Evolutionary conservation across 2,797 vertebrate species (phyloP).

Genomic region (Echiichthys vipera): DNA sequence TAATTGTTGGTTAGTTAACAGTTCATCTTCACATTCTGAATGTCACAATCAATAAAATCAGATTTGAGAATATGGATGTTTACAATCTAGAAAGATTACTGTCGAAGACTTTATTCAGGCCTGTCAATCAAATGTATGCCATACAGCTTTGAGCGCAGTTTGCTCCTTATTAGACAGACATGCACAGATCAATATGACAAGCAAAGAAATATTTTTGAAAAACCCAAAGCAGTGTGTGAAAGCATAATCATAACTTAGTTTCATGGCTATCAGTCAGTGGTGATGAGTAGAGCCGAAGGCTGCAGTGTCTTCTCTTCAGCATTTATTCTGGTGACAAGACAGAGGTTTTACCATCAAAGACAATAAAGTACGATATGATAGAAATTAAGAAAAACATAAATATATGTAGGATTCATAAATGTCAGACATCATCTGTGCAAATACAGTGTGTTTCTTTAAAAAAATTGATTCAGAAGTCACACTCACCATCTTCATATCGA

Average conservation of each 20-base stretch:
- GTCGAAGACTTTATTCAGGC: slow-evolving; percentile 13
- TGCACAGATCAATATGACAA: background rate
- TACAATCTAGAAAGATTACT: background rate
- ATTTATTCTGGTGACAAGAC: rapidly evolving
- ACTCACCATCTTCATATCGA: rapidly evolving
- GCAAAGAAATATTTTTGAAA: background rate
- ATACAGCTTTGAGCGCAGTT: background rate
- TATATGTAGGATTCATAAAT: background rate
- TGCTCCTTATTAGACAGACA: background rate
- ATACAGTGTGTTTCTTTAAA: background rate
- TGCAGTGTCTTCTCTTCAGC: background rate
- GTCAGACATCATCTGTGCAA: background rate
- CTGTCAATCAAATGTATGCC: background rate
- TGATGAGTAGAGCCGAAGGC: background rate
- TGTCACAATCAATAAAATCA: slow-evolving; percentile 9
- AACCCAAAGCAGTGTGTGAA: background rate
- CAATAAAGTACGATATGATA: background rate
- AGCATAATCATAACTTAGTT: background rate
- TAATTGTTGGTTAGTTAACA: background rate
- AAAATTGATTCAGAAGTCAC: background rate
- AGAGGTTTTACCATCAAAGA: background rate
- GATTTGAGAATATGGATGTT: background rate
- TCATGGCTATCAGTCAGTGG: background rate
- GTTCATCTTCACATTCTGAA: background rate
- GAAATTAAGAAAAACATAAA: background rate